These are phyloP conservation scores for Drosophila nannoptera DNA, from an alignment of 1,140 invertebrate genomes.

Conservation along the genomic window DNA sequence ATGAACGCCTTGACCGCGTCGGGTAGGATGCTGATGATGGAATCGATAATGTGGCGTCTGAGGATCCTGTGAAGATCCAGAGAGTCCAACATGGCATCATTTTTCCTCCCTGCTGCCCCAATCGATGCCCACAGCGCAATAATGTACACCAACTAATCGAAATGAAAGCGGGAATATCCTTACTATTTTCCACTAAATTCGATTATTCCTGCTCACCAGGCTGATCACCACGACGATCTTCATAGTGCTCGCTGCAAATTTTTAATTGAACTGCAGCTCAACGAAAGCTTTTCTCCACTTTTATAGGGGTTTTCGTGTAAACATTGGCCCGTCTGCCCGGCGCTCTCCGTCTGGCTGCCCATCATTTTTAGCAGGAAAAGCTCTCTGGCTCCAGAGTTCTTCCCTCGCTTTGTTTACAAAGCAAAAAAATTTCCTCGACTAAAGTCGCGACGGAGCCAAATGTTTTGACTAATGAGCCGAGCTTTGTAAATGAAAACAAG, in stretches of 20 bases:
- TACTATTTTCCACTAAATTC: neutral
- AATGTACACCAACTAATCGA: neutral
- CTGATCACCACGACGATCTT: neutral
- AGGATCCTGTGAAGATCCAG: neutral
- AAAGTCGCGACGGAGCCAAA: slow-evolving; percentile 17
- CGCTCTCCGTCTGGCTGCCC: neutral
- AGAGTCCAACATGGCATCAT: too few relatives aligned
- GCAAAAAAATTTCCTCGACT: slow-evolving; percentile 6
- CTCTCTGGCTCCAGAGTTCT: neutral
- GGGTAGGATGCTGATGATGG: neutral
- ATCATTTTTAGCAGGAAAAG: neutral
- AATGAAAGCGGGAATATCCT: too few relatives aligned
- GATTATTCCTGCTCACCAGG: neutral
- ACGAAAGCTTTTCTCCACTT: slow-evolving; percentile 1
- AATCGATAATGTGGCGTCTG: neutral
- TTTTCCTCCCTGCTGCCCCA: neutral
- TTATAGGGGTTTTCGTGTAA: slow-evolving; percentile 4
- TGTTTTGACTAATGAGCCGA: slow-evolving; percentile 51
- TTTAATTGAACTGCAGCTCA: neutral
- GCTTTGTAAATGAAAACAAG: slow-evolving; percentile 67
- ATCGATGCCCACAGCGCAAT: neutral
- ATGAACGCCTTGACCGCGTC: neutral
- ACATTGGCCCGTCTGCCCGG: too few relatives aligned
- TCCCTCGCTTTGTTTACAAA: slow-evolving; percentile 4
- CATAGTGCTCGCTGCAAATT: slow-evolving; percentile 4